Percentiles rank a stretch among this genome's conserved stretches.
These are phyloP conservation scores for Rugalucina vietnamica DNA, from an alignment of 2,888 invertebrate genomes.

Conservation along the genomic window DNA sequence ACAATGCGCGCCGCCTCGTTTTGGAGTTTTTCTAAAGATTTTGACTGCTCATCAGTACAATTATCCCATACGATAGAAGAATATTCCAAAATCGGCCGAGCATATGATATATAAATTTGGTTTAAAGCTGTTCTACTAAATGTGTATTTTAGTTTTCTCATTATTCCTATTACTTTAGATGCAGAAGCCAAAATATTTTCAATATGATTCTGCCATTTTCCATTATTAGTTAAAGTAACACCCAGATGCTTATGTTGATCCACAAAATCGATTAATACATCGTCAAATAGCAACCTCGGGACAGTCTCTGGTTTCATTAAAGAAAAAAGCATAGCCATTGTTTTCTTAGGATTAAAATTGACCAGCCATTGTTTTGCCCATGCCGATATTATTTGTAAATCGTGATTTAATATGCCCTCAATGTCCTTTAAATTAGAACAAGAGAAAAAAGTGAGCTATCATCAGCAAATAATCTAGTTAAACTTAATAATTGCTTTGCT, in stretches of 20 bases:
- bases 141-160: too few relatives aligned
- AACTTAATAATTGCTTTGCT: conserved; percentile 22
- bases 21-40: too few relatives aligned
- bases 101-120: too few relatives aligned
- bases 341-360: conserved; percentile 32
- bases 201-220: too few relatives aligned
- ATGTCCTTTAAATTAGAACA: conserved; percentile 16
- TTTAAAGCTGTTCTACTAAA: too few relatives aligned
- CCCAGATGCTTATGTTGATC: not conserved
- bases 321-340: conserved; percentile 17
- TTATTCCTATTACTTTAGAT: too few relatives aligned
- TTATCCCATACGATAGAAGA: too few relatives aligned
- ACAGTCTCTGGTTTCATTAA: not conserved
- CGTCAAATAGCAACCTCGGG: not conserved
- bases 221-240: not conserved
- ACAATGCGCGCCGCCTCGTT: too few relatives aligned
- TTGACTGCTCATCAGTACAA: too few relatives aligned
- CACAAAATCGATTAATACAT: not conserved
- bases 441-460: conserved; percentile 30
- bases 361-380: conserved; percentile 43
- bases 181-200: too few relatives aligned
- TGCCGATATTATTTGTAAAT: conserved; percentile 3
- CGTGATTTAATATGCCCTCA: conserved; percentile 24
- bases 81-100: too few relatives aligned
- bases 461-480: conserved; percentile 44